Conservation (phyloP, 2,113 vertebrate genomes). For the Trichechus manatus region DNA sequence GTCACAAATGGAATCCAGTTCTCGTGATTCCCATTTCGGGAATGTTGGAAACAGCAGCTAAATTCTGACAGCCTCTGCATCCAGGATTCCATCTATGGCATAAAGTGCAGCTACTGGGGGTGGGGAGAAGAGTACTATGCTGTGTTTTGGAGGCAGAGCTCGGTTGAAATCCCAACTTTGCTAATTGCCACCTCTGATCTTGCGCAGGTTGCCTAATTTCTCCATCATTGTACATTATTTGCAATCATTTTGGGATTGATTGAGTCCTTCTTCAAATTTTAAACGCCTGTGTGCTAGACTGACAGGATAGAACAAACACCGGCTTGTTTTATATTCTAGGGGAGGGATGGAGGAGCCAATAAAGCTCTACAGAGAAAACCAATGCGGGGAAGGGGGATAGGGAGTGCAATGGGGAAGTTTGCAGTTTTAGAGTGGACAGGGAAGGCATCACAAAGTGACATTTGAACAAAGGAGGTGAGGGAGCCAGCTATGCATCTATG, state of each 20-base stretch:
- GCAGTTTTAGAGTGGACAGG: neutral
- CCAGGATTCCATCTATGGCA: neutral
- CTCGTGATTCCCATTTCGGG: neutral
- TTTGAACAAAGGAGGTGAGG: neutral
- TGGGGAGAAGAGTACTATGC: neutral
- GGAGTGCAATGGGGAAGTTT: neutral
- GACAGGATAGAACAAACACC: neutral
- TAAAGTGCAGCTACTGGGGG: neutral
- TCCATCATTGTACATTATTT: neutral
- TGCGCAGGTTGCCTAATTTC: neutral
- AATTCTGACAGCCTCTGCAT: neutral
- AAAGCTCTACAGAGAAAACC: neutral
- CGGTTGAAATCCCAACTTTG: neutral
- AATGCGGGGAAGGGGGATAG: neutral
- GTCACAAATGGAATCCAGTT: neutral
- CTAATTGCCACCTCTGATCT: neutral
- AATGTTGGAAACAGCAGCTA: conserved; percentile 4
- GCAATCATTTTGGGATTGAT: neutral
- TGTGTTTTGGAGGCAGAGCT: neutral
- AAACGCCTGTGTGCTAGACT: neutral
- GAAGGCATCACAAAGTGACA: neutral
- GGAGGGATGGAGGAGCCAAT: neutral
- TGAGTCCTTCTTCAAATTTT: neutral
- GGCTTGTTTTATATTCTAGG: neutral
- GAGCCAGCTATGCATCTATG: neutral